phyloP scores from a whole-genome alignment of 2,113 vertebrate species.

The Ahaetulla prasina region DNA sequence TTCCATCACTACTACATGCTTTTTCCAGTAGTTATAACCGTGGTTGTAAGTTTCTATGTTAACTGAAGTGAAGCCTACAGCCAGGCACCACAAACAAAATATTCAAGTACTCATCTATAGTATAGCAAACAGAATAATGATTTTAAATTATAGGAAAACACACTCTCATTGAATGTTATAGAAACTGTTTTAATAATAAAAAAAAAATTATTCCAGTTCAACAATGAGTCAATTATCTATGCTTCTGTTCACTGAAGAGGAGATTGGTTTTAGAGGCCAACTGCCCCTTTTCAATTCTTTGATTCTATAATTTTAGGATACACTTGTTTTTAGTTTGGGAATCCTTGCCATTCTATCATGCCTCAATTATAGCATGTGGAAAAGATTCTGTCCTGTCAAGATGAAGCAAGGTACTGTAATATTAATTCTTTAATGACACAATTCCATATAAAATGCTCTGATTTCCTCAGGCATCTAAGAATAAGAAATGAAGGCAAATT shows the following conservation, averaged over 20 bases:
- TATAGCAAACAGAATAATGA: background rate
- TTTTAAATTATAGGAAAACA: background rate
- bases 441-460: background rate
- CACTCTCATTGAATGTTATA: background rate
- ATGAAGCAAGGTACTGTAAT: background rate
- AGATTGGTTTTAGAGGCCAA: background rate
- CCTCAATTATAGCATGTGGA: background rate
- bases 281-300: background rate
- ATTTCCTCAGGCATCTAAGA: background rate
- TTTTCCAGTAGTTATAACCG: background rate
- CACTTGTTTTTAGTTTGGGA: background rate
- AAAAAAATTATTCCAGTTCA: background rate
- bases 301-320: background rate
- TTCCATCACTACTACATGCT: background rate
- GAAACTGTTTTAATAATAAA: background rate
- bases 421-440: background rate
- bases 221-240: background rate
- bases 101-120: background rate
- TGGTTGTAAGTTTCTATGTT: background rate
- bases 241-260: background rate
- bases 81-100: background rate
- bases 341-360: background rate
- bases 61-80: background rate
- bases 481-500: background rate
- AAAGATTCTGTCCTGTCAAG: background rate